Evolutionary conservation across 1,140 invertebrate species (phyloP).

Genomic region (Penaeus chinensis): DNA sequence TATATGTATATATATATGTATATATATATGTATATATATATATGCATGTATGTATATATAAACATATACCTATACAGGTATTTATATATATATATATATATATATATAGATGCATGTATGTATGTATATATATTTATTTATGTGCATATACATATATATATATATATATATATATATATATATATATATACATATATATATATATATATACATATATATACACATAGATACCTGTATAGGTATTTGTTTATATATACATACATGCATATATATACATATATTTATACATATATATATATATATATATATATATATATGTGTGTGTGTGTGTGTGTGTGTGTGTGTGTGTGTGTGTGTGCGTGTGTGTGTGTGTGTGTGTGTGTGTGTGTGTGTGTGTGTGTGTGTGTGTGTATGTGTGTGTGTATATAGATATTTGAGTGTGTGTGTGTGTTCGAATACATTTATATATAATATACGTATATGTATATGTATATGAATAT

Average conservation of each 20-base stretch:
- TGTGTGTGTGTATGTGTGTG: too few species aligned
- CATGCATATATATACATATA: not conserved
- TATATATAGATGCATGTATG: not conserved
- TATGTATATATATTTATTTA: not conserved
- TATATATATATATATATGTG: too few species aligned
- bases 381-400: too few species aligned
- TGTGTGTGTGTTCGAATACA: not conserved
- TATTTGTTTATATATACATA: not conserved
- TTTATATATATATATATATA: not conserved
- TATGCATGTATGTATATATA: constrained; percentile 9
- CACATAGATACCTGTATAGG: not conserved
- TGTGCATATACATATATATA: not conserved
- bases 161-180: not conserved
- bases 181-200: not conserved
- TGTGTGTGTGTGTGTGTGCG: too few species aligned
- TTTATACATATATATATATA: too few species aligned
- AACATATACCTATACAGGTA: not conserved
- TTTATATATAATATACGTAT: not conserved
- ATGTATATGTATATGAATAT: not conserved
- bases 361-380: too few species aligned
- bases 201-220: too few species aligned
- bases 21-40: not conserved
- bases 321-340: too few species aligned
- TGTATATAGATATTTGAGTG: not conserved
- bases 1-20: not conserved